Evolutionary conservation across 2,113 vertebrate species (phyloP).

Genomic region (Accipiter cooperii): DNA sequence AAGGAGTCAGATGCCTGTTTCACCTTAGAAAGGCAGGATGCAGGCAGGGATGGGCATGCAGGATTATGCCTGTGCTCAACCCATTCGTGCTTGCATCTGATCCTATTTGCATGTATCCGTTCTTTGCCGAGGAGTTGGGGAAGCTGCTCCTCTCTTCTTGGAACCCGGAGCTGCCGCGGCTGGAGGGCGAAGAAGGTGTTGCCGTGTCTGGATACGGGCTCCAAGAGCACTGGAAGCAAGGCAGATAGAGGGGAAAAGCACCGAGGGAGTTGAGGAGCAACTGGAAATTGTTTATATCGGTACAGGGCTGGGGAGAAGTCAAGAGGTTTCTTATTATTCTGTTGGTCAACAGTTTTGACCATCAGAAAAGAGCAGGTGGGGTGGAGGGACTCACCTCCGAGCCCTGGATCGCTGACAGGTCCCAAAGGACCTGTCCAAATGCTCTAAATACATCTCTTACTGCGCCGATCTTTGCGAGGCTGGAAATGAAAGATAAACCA

Average conservation of each 20-base stretch:
- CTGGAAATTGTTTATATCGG: accelerated
- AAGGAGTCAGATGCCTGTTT: background rate
- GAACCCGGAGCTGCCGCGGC: background rate
- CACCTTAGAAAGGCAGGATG: background rate
- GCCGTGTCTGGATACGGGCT: background rate
- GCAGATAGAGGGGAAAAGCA: background rate
- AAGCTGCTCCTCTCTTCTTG: background rate
- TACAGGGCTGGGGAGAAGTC: background rate
- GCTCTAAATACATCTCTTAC: background rate
- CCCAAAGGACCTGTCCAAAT: background rate
- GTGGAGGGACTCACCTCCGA: background rate
- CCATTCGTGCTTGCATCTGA: background rate
- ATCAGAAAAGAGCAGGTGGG: background rate
- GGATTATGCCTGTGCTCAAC: background rate
- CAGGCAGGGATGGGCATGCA: background rate
- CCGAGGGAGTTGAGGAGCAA: background rate
- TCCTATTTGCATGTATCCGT: background rate
- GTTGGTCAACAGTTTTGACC: background rate
- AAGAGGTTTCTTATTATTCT: background rate
- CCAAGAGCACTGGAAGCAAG: background rate
- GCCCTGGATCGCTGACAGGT: background rate
- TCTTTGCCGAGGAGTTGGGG: background rate
- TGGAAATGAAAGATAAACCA: background rate
- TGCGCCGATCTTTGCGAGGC: accelerated
- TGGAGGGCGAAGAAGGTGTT: background rate